phyloP scores from a whole-genome alignment of 2,113 vertebrate genomes.

The Tricholaema leucomelas region DNA sequence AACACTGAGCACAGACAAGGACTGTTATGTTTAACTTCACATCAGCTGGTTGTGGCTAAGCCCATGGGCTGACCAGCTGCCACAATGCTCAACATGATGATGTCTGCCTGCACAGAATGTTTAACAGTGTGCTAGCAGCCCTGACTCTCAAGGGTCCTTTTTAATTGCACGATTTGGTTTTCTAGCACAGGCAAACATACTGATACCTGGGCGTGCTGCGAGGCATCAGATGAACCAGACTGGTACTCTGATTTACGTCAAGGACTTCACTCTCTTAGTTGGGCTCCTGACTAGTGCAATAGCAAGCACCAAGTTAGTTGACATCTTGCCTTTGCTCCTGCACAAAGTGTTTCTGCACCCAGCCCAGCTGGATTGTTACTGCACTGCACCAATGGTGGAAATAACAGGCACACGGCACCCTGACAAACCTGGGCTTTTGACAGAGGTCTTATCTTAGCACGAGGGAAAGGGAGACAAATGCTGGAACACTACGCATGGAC shows the following conservation, averaged over 20 bases:
- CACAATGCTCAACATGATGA: not conserved
- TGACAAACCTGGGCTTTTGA: not conserved
- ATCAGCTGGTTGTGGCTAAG: slow-evolving; percentile 65
- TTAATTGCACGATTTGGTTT: slow-evolving; percentile 13
- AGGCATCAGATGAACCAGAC: not conserved
- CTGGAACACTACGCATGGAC: slow-evolving; percentile 6
- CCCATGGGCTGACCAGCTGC: slow-evolving; percentile 52
- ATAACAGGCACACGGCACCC: not conserved
- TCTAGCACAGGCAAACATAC: not conserved
- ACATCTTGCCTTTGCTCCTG: not conserved
- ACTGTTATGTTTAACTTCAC: slow-evolving; percentile 52
- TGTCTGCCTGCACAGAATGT: not conserved
- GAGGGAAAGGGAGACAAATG: slow-evolving; percentile 18
- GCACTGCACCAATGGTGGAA: not conserved
- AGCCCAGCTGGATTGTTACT: not conserved
- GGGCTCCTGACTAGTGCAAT: not conserved
- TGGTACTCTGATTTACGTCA: not conserved
- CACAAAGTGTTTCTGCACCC: not conserved
- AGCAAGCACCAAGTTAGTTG: not conserved
- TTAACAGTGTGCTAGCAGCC: slow-evolving; percentile 20
- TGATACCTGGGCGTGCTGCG: not conserved
- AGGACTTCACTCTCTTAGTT: not conserved
- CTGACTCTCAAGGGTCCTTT: not conserved
- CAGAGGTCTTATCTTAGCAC: not conserved
- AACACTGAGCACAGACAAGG: slow-evolving; percentile 37